Conservation (phyloP, 2,113 vertebrate species). For the Epinephelus lanceolatus region DNA sequence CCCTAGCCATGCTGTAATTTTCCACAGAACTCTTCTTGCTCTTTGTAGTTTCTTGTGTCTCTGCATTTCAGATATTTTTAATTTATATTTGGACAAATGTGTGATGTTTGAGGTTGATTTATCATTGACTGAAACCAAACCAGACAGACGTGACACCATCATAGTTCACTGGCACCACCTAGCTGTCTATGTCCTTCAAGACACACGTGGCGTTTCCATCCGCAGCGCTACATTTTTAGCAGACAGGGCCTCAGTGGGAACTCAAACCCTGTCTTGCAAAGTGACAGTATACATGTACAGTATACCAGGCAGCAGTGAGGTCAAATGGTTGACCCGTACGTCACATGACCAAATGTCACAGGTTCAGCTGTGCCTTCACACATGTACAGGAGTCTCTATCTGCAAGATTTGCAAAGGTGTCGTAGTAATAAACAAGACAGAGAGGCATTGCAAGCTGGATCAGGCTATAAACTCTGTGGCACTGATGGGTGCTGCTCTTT, state of each 20-base stretch:
- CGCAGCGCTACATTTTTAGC: background rate
- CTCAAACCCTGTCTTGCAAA: background rate
- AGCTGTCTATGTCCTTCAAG: background rate
- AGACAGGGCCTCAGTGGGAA: background rate
- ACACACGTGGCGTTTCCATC: background rate
- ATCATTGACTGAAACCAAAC: background rate
- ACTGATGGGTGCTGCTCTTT: no score
- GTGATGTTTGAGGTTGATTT: background rate
- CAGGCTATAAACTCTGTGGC: no score
- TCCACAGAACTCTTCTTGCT: background rate
- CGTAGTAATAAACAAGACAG: no score
- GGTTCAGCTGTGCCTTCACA: background rate
- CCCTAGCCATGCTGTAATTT: background rate
- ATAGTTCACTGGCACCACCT: constrained; percentile 59
- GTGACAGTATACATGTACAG: background rate
- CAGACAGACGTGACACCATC: background rate
- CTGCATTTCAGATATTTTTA: no score
- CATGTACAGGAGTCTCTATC: no score
- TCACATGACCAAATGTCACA: background rate
- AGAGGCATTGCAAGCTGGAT: background rate
- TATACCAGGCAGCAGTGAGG: background rate
- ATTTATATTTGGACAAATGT: no score
- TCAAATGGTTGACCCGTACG: background rate
- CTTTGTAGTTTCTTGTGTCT: background rate
- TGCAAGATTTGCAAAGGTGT: background rate